A percentile compares a stretch with the other conserved stretches of the same genome.
Evolutionary conservation across 2,888 invertebrate species (phyloP).

Genomic region (Linyphia triangularis): DNA sequence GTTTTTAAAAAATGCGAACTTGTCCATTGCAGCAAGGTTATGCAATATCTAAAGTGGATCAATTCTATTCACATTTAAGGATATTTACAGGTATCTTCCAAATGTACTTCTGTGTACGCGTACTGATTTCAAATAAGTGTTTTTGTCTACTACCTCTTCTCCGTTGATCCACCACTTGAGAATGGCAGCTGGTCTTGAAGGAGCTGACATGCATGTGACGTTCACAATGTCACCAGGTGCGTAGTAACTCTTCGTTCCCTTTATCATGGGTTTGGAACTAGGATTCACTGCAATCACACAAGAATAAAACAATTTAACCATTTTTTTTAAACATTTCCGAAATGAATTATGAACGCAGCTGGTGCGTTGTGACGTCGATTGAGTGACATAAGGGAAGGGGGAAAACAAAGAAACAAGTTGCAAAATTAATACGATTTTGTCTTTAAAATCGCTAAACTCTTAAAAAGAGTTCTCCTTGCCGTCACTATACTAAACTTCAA

Average conservation of each 20-base stretch:
- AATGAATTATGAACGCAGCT: too few relatives aligned
- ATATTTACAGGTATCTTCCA: too few relatives aligned
- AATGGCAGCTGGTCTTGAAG: slow-evolving; percentile 75
- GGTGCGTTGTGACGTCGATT: too few relatives aligned
- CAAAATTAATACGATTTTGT: too few relatives aligned
- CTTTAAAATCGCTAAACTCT: too few relatives aligned
- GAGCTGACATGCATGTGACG: slow-evolving; percentile 75
- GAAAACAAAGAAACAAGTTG: too few relatives aligned
- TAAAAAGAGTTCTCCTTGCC: too few relatives aligned
- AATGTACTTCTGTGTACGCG: too few relatives aligned
- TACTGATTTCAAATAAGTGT: not conserved
- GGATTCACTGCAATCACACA: slow-evolving; percentile 71
- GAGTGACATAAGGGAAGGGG: too few relatives aligned
- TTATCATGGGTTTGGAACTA: slow-evolving; percentile 70
- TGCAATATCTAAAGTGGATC: not conserved
- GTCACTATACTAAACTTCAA: too few relatives aligned
- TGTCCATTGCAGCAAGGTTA: not conserved
- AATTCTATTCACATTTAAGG: not conserved
- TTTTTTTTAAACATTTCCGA: too few relatives aligned
- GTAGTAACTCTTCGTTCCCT: slow-evolving; percentile 68
- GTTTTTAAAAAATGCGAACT: not conserved
- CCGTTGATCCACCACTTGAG: slow-evolving; percentile 76
- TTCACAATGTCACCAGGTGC: slow-evolving; percentile 73
- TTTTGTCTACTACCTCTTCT: slow-evolving; percentile 44
- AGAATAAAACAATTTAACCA: too few relatives aligned